Evolutionary conservation across 2,888 invertebrate species (phyloP).

Genomic region (Apodemia mormo): DNA sequence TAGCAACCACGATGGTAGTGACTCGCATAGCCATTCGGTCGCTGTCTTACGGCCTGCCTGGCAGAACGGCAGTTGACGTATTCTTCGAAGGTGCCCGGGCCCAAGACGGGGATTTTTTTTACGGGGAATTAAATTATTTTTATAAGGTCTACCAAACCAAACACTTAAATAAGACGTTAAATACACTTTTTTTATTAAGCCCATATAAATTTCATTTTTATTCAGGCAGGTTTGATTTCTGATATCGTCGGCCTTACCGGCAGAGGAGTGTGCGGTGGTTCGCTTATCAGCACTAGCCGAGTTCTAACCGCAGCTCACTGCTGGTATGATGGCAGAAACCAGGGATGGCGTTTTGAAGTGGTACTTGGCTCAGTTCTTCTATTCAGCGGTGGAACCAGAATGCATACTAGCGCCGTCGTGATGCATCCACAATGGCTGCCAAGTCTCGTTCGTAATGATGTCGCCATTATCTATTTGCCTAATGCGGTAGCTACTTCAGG

Average conservation of each 20-base stretch:
- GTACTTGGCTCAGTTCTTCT: constrained; percentile 51
- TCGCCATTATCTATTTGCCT: constrained; percentile 51
- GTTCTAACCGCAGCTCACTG: constrained; percentile 61
- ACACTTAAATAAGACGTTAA: no score
- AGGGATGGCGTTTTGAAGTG: constrained; percentile 52
- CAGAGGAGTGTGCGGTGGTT: constrained; percentile 49
- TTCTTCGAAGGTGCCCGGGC: no score
- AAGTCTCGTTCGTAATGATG: constrained; percentile 46
- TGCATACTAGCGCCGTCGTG: constrained; percentile 44
- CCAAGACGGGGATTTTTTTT: no score
- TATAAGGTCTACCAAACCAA: no score
- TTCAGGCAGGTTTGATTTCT: constrained; percentile 47
- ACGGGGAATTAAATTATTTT: no score
- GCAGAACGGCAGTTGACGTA: no score
- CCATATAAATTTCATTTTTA: neutral
- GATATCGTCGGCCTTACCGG: constrained; percentile 41
- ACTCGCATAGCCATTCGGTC: no score
- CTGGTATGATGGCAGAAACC: constrained; percentile 58
- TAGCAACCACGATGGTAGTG: no score
- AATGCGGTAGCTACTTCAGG: constrained; percentile 41
- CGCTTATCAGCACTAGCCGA: constrained; percentile 44
- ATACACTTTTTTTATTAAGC: no score
- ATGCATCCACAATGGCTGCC: constrained; percentile 50
- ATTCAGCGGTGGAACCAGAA: constrained; percentile 52
- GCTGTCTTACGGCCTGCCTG: no score